These are phyloP conservation scores for Furcifer pardalis DNA, from an alignment of 2,797 vertebrate genomes.

Conservation along the genomic window DNA sequence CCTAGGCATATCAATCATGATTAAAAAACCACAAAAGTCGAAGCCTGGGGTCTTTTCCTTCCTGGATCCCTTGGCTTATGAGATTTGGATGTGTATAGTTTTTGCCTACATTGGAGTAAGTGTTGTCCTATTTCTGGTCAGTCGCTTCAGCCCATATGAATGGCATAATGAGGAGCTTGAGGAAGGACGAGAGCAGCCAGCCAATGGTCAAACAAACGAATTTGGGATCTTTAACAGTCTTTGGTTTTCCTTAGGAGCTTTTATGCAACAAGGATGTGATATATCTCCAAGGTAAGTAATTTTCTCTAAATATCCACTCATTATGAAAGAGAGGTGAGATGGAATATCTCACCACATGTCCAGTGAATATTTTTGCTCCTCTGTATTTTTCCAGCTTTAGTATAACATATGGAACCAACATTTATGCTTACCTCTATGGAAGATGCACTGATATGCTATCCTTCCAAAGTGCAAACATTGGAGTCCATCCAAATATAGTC, in stretches of 20 bases:
- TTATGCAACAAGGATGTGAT: conserved; percentile 99
- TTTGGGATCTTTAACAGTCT: conserved; percentile 99
- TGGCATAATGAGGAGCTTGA: conserved; percentile 97
- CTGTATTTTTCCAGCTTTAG: not conserved
- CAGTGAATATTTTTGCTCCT: conserved; percentile 1
- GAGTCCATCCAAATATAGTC: too few species aligned
- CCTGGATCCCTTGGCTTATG: conserved; percentile 96
- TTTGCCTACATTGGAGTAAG: conserved; percentile 99
- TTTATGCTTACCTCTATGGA: not conserved
- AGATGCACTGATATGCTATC: not conserved
- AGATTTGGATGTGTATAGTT: conserved; percentile 99
- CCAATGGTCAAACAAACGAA: conserved; percentile 92
- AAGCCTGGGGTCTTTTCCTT: conserved; percentile 98
- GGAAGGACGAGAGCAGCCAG: conserved; percentile 85
- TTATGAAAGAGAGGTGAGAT: not conserved
- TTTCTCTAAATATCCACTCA: not conserved
- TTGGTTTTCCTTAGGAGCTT: conserved; percentile 98
- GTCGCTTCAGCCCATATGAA: conserved; percentile 97
- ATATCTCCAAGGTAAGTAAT: conserved; percentile 94
- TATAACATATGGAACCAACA: not conserved
- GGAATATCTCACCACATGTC: not conserved
- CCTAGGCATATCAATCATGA: conserved; percentile 98
- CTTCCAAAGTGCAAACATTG: not conserved
- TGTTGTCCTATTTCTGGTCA: conserved; percentile 97
- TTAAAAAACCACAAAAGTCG: conserved; percentile 98